These are phyloP conservation scores for Lithosia quadra DNA, from an alignment of 2,888 invertebrate genomes.

Conservation along the genomic window DNA sequence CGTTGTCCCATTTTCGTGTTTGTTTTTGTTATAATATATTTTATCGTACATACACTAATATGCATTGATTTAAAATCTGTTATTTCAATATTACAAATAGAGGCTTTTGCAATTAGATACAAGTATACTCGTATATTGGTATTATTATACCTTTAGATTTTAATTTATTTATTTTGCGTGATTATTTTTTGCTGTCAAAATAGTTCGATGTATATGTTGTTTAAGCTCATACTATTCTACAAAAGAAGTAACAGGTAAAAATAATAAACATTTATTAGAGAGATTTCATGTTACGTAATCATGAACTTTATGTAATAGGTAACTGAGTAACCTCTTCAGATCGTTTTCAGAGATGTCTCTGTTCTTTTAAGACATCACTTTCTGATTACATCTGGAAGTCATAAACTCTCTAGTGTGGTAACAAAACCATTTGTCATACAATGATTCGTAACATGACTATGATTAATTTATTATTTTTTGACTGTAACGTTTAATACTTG, in stretches of 20 bases:
- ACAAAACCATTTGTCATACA: constrained; percentile 36
- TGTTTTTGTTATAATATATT: too few relatives aligned
- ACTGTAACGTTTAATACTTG: neutral
- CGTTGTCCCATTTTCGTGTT: too few relatives aligned
- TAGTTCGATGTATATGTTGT: neutral
- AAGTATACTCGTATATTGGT: too few relatives aligned
- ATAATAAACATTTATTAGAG: neutral
- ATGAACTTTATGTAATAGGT: neutral
- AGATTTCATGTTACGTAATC: neutral
- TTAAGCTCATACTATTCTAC: neutral
- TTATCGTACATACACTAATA: too few relatives aligned
- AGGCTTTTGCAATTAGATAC: too few relatives aligned
- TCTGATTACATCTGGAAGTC: constrained; percentile 35
- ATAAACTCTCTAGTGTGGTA: constrained; percentile 21
- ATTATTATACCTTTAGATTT: too few relatives aligned
- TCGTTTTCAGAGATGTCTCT: constrained; percentile 14
- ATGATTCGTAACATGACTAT: constrained; percentile 27
- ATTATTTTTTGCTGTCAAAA: neutral
- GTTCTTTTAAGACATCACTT: constrained; percentile 19
- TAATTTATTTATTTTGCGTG: too few relatives aligned
- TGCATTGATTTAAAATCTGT: too few relatives aligned
- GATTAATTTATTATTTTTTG: constrained; percentile 26
- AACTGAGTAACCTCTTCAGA: constrained; percentile 8
- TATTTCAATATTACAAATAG: too few relatives aligned
- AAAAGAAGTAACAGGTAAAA: neutral